Evolutionary conservation across 2,888 invertebrate genomes (phyloP), one percentile per base, ranked within the genome.

Genomic region (Exephanes ischioxanthus): DNA sequence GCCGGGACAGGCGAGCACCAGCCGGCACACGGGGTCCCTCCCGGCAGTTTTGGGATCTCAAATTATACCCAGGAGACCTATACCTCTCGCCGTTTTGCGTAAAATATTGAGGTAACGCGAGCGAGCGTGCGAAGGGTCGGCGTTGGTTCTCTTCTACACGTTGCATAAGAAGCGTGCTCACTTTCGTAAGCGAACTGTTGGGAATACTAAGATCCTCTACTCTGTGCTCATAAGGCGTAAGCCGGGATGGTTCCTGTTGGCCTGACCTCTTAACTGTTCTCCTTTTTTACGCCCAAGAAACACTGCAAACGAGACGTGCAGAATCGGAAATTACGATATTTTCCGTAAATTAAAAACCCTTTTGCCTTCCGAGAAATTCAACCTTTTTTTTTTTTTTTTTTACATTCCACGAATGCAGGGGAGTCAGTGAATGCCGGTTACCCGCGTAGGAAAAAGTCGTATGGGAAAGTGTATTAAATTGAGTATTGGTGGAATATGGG

Each of bases 21-120:
- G 71, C 61, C 71, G 68, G 80, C 70, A 55, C 71, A 55, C 67
- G 63, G 72, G 80, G 14, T 26, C 22, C 51, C 87, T 84, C 84
- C 63, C 86, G 83, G 84, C 82, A 86, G 87, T 88, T 88, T 87
- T 84, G 79, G 86, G 85, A 87, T 81, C 76, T 85, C 84, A 85
- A 88, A 90, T 88, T 89, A 88, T 87, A 87, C 90, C 87, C 90
- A 75, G 45, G 90, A 87, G 91, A 89, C 87, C 71, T 85, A 86
- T 87, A 86, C 80, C 63, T 82, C 75, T 80, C 85, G 80, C 85
- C 88, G 87, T 90, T 90, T 89, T 88, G 81, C 88, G 87, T 90
- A 88, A 90, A 90, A 89, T 91, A 91, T 91, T 90, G 89, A 91
- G 88, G 89, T 87, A 87, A 85, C 85, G 85, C 83, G 83, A 77